phyloP scores from a whole-genome alignment of 2,797 vertebrate species.

The Lithobates pipiens region DNA sequence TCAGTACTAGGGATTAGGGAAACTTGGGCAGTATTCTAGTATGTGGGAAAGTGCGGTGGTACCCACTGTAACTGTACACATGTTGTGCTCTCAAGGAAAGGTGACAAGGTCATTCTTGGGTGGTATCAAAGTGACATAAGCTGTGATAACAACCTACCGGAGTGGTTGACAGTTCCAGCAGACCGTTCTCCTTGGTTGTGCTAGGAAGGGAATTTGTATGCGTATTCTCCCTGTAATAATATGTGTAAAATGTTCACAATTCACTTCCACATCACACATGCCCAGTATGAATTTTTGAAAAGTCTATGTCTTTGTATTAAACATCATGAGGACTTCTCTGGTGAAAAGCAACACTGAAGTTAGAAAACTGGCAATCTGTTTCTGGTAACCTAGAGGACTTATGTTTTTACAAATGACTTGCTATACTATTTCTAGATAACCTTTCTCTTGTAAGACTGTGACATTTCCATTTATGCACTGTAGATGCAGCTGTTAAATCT shows the following conservation, averaged over 20 bases:
- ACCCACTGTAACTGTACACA: no score
- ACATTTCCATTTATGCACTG: not conserved
- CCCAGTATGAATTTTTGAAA: not conserved
- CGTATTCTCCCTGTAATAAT: constrained; percentile 63
- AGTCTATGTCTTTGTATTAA: not conserved
- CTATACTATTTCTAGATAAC: not conserved
- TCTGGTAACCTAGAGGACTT: not conserved
- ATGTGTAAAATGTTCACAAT: not conserved
- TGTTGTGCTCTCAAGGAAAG: no score
- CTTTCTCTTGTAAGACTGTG: not conserved
- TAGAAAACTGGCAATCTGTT: not conserved
- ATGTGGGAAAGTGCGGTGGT: no score
- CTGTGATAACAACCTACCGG: constrained; percentile 63
- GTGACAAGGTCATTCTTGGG: no score
- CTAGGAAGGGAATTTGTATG: constrained; percentile 58
- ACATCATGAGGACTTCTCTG: not conserved
- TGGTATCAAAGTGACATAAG: not conserved
- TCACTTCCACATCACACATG: not conserved
- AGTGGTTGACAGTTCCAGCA: constrained; percentile 63
- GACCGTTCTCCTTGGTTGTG: constrained; percentile 62
- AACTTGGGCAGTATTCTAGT: no score
- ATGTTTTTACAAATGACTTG: no score
- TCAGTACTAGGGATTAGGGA: no score
- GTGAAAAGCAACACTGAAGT: not conserved
- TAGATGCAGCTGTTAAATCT: not conserved